These are phyloP conservation scores for Bubalus kerabau DNA, from an alignment of 2,113 vertebrate species.

Conservation along the genomic window DNA sequence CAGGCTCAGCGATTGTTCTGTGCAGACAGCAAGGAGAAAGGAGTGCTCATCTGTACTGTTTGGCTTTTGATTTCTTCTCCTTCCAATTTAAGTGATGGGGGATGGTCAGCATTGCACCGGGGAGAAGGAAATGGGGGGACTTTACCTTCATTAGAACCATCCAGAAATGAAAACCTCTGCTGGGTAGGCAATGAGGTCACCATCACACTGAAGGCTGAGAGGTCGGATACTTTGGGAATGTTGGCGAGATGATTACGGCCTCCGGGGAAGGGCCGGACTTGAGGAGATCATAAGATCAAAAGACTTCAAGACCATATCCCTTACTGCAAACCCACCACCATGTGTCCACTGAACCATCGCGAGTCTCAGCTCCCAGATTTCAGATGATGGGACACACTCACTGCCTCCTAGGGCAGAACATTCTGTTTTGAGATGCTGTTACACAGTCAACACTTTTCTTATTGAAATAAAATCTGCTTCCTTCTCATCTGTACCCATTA, in stretches of 20 bases:
- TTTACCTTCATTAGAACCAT: neutral
- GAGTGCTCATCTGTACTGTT: neutral
- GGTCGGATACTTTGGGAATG: neutral
- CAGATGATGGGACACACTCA: accelerated
- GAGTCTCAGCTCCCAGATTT: neutral
- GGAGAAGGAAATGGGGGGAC: neutral
- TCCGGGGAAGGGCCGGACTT: neutral
- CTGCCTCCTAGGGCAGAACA: neutral
- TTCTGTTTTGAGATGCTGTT: neutral
- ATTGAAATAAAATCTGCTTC: neutral
- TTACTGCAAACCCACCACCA: neutral
- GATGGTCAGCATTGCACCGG: neutral
- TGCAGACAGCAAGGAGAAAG: neutral
- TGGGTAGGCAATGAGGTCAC: neutral
- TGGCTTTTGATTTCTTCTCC: slow-evolving; percentile 19
- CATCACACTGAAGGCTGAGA: neutral
- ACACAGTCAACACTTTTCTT: neutral
- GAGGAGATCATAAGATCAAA: neutral
- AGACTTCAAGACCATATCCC: neutral
- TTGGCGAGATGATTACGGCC: neutral
- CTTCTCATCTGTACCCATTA: neutral
- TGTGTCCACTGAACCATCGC: accelerated
- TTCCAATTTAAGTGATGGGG: neutral
- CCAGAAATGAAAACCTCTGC: neutral
- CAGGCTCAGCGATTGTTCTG: slow-evolving; percentile 59